These are phyloP conservation scores for Drosophila anceps DNA, from an alignment of 2,888 invertebrate species.

Conservation along the genomic window DNA sequence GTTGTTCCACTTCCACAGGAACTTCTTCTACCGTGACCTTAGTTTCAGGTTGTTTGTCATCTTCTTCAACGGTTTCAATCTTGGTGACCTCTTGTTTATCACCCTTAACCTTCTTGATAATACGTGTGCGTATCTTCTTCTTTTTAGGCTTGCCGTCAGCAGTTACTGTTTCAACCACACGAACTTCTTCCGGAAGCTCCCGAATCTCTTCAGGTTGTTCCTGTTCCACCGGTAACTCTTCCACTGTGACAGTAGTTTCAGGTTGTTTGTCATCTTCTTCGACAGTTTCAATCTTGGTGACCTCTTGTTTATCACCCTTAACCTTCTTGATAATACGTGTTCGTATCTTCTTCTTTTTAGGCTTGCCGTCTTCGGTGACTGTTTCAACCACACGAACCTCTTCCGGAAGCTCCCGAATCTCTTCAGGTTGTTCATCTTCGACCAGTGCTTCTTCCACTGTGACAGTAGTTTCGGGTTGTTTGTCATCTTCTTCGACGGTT, in stretches of 20 bases:
- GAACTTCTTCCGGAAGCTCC: conserved; percentile 27
- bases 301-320: conserved; percentile 22
- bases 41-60: conserved; percentile 27
- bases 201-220: conserved; percentile 6
- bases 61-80: conserved; percentile 30
- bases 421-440: conserved; percentile 15
- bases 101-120: conserved; percentile 33
- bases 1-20: conserved; percentile 25
- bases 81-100: conserved; percentile 32
- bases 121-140: conserved; percentile 29
- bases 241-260: conserved; percentile 30
- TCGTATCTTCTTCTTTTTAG: conserved; percentile 31
- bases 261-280: conserved; percentile 31
- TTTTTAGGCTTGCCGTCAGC: conserved; percentile 21
- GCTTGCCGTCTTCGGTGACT: conserved; percentile 28
- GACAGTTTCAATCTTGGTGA: conserved; percentile 34
- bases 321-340: conserved; percentile 27
- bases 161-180: conserved; percentile 6
- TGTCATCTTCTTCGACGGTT: conserved; percentile 15
- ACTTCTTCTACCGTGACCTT: conserved; percentile 21
- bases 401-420: conserved; percentile 19
- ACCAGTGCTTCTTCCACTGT: conserved; percentile 14
- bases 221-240: conserved; percentile 17
- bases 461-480: conserved; percentile 3
- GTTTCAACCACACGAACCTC: conserved; percentile 24